Evolutionary conservation across 2,888 invertebrate species (phyloP), one percentile per base, ranked within the genome.

Genomic region (Drosophila gaucha): DNA sequence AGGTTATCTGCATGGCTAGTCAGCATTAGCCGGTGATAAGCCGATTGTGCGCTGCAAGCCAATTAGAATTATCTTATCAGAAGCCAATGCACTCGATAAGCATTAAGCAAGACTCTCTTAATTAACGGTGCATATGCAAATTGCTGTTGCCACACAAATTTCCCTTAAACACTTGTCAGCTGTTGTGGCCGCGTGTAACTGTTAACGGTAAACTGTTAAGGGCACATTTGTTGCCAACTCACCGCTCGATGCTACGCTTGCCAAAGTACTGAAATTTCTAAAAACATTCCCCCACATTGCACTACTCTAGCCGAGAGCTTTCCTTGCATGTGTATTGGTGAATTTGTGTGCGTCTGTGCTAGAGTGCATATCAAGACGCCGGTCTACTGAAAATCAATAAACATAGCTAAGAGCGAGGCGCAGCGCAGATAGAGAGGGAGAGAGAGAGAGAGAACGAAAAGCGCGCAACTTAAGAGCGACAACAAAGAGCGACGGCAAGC

Each of bases 341-440:
- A 2, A 12, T 33, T 47, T 47, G 31, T 47, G 5, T 46, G 49
- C 59, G 43, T 16, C 24, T 47, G 22, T 64, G 49, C 20, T 55
- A n/a, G 62, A 52, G 16, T 36, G 33, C 35, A 30, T 28, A 44
- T 30, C 20, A 24, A 33, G 39, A 55, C 47, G 59, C 46, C 35
- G 54, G 24, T 62, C 72, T 62, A 41, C 54, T 54, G 26, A 75
- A 86, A 83, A 83, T 86, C 80, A 72, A 79, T 86, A 72, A 52
- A 39, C 35, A 10, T 16, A 10, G 10, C 6, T 26, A 52, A 68
- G 58, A 67, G 70, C 24, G 47, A 14, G 10, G 10, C n/a, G 26
- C 31, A 14, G 24, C 20, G 20, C 6, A 22, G 12, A 2, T 9
- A 3, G 3, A 30, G 30, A 31, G 12, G 4, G 30, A 31, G 12